Evolutionary conservation across 2,113 vertebrate genomes (phyloP), one percentile per base, ranked within the genome.

Genomic region (Chaetorhynchus papuensis): DNA sequence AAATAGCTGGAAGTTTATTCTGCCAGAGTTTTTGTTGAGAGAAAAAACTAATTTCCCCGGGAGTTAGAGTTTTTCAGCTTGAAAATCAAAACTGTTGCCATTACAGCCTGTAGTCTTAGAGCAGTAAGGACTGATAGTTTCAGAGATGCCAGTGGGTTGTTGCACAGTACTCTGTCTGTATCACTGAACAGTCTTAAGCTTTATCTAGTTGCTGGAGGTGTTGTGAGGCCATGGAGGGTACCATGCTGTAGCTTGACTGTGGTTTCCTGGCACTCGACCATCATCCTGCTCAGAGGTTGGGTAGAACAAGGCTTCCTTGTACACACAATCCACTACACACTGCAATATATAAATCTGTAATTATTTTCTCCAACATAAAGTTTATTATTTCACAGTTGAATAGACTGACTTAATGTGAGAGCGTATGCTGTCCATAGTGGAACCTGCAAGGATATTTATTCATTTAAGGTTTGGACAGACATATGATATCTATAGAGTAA

Each of bases 161-260:
- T 31, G 56, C 49, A 79, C 3, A 5, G 15, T 15, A 22, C 33
- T n/a, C 31, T 27, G 5, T 14, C 17, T 30, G 2, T 42, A 35
- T 66, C 54, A 71, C 12, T 41, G 16, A 71, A 5, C 6, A 60
- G 11, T 31, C 15, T 83, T 56, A 54, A 66, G 7, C 19, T 61
- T 30, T 31, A 9, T 13, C 15, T 57, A 18, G 12, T 41, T 52
- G 15, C 28, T 70, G 23, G 21, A 13, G 3, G 13, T 3, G 4
- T 35, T 77, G 24, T 61, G 75, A 83, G 33, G 52, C 13, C 8
- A 6, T 17, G 10, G 44, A 50, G 5, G 8, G 5, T 57, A 75
- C 15, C 0, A 0, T 1, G 3, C 15, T 44, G 7, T 24, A 71
- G 12, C 3, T 23, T 9, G 15, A 27, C 37, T 50, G 18, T 41